These are phyloP conservation scores for Cuniculus paca DNA, from an alignment of 2,797 vertebrate genomes.

Conservation along the genomic window DNA sequence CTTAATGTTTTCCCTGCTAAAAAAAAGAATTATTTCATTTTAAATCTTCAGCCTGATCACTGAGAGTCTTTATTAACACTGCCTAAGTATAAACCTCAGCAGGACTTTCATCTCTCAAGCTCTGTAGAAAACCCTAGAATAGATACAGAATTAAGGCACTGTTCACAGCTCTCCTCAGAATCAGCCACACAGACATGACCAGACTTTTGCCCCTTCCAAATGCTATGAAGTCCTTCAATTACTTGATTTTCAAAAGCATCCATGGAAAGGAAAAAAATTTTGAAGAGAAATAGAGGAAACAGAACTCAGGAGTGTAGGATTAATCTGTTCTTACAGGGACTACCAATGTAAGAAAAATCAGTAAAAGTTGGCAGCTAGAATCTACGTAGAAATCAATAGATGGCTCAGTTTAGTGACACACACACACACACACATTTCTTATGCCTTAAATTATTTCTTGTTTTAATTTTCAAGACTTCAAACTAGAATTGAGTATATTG, in stretches of 20 bases:
- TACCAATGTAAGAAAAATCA: conserved; percentile 50
- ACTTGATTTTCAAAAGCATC: conserved; percentile 70
- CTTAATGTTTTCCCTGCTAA: conserved; percentile 19
- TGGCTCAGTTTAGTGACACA: background rate
- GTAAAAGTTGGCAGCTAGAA: background rate
- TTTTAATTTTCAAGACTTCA: conserved; percentile 6
- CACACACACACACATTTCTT: background rate
- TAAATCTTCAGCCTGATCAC: background rate
- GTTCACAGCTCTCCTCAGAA: background rate
- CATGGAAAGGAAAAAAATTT: conserved; percentile 17
- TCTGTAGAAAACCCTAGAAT: background rate
- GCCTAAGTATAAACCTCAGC: background rate
- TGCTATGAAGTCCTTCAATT: conserved; percentile 12
- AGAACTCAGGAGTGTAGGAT: background rate
- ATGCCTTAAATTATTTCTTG: background rate
- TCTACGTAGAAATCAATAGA: background rate
- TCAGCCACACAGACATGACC: background rate
- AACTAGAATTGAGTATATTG: conserved; percentile 17
- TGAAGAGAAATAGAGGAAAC: conserved; percentile 45
- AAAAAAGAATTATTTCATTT: background rate
- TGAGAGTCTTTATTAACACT: background rate
- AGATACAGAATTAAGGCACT: conserved; percentile 48
- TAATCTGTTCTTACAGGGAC: background rate
- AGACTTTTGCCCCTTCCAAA: background rate
- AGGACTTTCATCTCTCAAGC: conserved; percentile 39